Base-by-base conservation (phyloP, 2,888 invertebrate genomes). In the Lingula anatina region DNA sequence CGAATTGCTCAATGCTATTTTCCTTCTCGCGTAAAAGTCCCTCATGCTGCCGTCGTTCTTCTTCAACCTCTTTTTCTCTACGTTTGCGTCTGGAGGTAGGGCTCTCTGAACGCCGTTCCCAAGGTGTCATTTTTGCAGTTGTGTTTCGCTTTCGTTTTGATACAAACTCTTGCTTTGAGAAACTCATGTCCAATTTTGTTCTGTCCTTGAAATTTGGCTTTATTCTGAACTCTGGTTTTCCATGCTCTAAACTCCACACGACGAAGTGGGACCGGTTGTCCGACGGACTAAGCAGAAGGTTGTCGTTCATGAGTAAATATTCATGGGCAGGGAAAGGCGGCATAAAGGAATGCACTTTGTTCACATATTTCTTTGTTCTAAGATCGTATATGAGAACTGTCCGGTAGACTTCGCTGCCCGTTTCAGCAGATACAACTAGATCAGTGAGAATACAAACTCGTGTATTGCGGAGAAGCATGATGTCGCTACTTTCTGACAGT, bases 251-350 rank as follows among this genome's bases (percentile, higher is more conserved):
- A 42, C 60, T 72, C 73, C 73, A 75, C 25, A 73, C 57, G 12
- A 73, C 64, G 39, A 74, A 68, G 50, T 75, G 73, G 24, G 56
- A 62, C 25, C 73, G 54, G 42, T 64, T 71, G 36, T 72, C 71
- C 0, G 71, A 66, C 5, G 70, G 65, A 1, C 73, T 72, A 38
- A 75, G 57, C 38, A 75, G 55, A 9, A 57, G 61, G 9, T 71
- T 65, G 2, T 65, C 67, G 48, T 68, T 64, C 24, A 74, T 61
- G 1, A 73, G 50, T 4, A 64, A 59, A 52, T 72, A 74, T 46
- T 75, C 75, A 40, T 73, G 69, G 2, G 65, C 57, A 5, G 67
- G 68, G 4, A 64, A 67, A 12, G 71, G 71, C 2, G 65, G 62
- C 21, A 75, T 72, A 53, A 62, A 68, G 15, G 61, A 65, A 1